These are phyloP conservation scores for Chaunax sp. DNA, from an alignment of 2,797 vertebrate species.

Conservation along the genomic window DNA sequence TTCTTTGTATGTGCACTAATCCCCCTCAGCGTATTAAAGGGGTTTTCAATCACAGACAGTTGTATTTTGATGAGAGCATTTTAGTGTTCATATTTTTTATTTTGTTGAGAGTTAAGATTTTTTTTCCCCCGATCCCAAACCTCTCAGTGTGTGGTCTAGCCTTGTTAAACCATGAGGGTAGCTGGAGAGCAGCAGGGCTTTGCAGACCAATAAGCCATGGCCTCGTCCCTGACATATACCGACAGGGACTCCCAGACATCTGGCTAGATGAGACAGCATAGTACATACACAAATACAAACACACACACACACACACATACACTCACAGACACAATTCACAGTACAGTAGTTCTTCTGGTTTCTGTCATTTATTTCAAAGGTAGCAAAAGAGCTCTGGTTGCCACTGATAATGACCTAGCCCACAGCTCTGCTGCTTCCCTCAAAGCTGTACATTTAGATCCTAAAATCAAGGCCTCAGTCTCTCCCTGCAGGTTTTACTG, in stretches of 20 bases:
- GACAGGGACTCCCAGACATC: slow-evolving; percentile 68
- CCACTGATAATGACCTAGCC: slow-evolving; percentile 71
- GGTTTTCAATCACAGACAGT: slow-evolving; percentile 35
- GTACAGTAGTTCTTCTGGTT: slow-evolving; percentile 46
- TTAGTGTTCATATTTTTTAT: slow-evolving; percentile 7
- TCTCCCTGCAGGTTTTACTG: slow-evolving; percentile 37
- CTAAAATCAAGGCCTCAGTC: slow-evolving; percentile 29
- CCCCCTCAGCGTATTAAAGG: slow-evolving; percentile 20
- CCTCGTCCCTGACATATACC: slow-evolving; percentile 63
- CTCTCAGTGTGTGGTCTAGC: slow-evolving; percentile 1
- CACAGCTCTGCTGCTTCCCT: slow-evolving; percentile 36
- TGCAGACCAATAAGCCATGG: slow-evolving; percentile 55
- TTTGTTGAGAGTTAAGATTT: slow-evolving; percentile 9
- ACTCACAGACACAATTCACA: slow-evolving; percentile 13
- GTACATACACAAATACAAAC: slow-evolving; percentile 13
- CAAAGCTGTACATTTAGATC: slow-evolving; percentile 45
- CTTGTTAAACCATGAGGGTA: slow-evolving; percentile 31
- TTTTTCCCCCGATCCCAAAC: not conserved
- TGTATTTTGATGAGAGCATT: slow-evolving; percentile 16
- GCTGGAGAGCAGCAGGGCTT: slow-evolving; percentile 52
- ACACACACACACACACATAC: slow-evolving; percentile 12
- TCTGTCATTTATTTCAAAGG: slow-evolving; percentile 54
- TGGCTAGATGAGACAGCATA: slow-evolving; percentile 64
- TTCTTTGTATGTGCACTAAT: slow-evolving; percentile 22
- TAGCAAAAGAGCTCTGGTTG: slow-evolving; percentile 61